Evolutionary conservation across 53 echinoderm and acorn worm species (phyloP), one percentile per base, ranked within the genome.

Genomic region (Astropecten irregularis): DNA sequence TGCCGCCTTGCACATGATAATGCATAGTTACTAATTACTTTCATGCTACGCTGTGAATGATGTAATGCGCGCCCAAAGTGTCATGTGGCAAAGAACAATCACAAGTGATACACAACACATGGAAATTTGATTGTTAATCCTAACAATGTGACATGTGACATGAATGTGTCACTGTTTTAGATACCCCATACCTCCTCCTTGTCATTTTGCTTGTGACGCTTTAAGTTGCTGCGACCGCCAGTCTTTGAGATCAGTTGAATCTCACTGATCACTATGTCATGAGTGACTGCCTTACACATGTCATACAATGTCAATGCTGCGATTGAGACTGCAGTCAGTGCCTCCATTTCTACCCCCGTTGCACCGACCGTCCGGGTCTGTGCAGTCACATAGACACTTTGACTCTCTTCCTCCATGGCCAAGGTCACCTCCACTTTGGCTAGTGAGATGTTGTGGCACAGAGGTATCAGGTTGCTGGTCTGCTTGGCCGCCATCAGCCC

Each of bases 261-360:
- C 7, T 95, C 92, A 6, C 54, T 66, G n/a, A 99, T 99, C 4
- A 71, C 42, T 30, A 95, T 95, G 40, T 90, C 86, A 50, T 90
- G 90, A 21, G 90, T 90, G 42, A 95, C 92, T 13, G 99, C 95
- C 48, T 99, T 99, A 42, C 99, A 99, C 99, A 99, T 99, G 69
- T 99, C 99, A 34, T 99, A 99, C n/a, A 99, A 85, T 33, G 99
- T 99, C 57, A 99, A 83, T 10, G 94, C 95, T 33, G 99, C 92
- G 15, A 99, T 89, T 6, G 94, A 89, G 7, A 99, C 99, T 4
- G 99, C 88, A 1, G 92, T 90, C 83, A 99, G 42, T 4, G 99
- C 99, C 42, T 99, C 99, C 99, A 99, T 99, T 61, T 99, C 99
- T 1, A 95, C 99, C 4, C 99, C 99, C 0, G 99, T 99, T 44